A percentile compares a stretch with the other conserved stretches of the same genome.
phyloP scores from a whole-genome alignment of 2,113 vertebrate genomes.

The Zosterops lateralis region DNA sequence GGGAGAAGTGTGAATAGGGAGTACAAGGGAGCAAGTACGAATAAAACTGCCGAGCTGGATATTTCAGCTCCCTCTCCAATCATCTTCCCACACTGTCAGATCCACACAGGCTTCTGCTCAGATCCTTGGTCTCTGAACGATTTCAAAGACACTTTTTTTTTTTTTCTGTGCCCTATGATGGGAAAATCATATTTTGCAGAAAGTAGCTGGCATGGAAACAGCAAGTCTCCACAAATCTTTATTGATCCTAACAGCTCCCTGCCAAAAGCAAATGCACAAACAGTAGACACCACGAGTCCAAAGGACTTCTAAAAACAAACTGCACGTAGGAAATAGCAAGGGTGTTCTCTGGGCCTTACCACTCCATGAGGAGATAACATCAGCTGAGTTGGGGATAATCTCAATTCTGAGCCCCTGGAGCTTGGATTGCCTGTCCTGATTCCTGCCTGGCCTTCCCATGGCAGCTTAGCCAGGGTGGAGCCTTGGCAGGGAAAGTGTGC shows the following conservation, averaged over 20 bases:
- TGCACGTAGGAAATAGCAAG: accelerated
- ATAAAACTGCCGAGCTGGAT: background rate
- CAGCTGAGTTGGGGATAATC: background rate
- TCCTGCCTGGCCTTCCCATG: background rate
- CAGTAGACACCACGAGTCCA: accelerated
- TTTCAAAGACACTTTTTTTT: background rate
- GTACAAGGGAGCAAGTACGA: background rate
- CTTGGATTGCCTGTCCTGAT: background rate
- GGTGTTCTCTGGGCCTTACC: background rate
- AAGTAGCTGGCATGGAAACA: background rate
- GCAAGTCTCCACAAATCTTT: background rate
- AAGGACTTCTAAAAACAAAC: background rate
- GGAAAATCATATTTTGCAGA: background rate
- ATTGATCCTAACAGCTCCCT: background rate
- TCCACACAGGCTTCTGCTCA: background rate
- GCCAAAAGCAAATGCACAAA: background rate
- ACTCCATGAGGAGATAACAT: background rate
- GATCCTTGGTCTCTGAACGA: background rate
- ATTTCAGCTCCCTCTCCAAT: background rate
- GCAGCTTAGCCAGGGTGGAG: accelerated
- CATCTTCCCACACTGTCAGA: background rate
- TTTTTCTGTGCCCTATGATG: background rate
- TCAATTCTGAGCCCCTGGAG: background rate
- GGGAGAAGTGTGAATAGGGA: background rate
- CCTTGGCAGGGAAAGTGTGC: background rate